Percentiles rank a stretch among this genome's conserved stretches.
Evolutionary conservation across 1,140 invertebrate species (phyloP).

Genomic region (Limonius californicus): DNA sequence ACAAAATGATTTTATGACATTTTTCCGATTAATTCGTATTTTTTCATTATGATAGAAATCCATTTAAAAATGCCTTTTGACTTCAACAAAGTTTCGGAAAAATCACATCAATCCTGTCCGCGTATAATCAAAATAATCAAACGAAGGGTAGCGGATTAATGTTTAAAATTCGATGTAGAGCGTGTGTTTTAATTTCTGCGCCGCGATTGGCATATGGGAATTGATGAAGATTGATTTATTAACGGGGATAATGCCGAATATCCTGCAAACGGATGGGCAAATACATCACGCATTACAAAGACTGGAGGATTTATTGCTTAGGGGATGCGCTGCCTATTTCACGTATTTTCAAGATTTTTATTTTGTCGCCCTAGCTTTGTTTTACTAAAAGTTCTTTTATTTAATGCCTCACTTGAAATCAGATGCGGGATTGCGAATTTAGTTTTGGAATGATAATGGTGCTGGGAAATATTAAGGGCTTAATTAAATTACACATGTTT

Average conservation of each 20-base stretch:
- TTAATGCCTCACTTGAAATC: too few species aligned
- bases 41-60: background rate
- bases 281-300: background rate
- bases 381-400: too few species aligned
- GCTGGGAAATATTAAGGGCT: too few species aligned
- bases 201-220: background rate
- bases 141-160: background rate
- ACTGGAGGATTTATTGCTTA: background rate
- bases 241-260: background rate
- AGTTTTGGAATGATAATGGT: too few species aligned
- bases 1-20: too few species aligned
- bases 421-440: too few species aligned
- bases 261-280: background rate
- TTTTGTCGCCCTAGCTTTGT: too few species aligned
- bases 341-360: background rate
- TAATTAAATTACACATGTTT: too few species aligned
- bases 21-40: background rate
- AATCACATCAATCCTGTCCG: background rate
- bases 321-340: background rate
- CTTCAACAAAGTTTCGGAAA: background rate
- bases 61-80: background rate
- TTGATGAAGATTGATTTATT: slow-evolving; percentile 1
- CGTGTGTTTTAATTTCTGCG: background rate
- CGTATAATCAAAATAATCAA: background rate
- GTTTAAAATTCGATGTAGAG: background rate